These are phyloP conservation scores for Abscondita cerata DNA, from an alignment of 2,888 invertebrate species.

Conservation along the genomic window DNA sequence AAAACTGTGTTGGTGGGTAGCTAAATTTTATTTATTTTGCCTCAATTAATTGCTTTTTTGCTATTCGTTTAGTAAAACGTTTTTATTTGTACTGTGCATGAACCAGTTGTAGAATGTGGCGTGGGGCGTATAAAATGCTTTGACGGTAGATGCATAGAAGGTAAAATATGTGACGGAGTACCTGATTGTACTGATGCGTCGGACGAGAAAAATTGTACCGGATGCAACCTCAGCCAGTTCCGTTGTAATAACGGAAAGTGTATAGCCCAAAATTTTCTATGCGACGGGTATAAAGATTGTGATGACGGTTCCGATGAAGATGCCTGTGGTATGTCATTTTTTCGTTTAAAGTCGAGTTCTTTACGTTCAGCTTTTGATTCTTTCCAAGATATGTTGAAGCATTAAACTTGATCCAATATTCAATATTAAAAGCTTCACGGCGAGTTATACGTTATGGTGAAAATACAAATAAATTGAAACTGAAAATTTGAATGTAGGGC, in stretches of 20 bases:
- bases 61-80: background rate
- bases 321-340: conserved; percentile 61
- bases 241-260: conserved; percentile 65
- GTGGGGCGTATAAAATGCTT: conserved; percentile 34
- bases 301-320: conserved; percentile 69
- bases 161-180: conserved; percentile 64
- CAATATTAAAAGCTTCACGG: too few species aligned
- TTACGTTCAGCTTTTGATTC: too few species aligned
- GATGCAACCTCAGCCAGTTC: conserved; percentile 54
- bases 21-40: too few species aligned
- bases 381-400: too few species aligned
- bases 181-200: conserved; percentile 65
- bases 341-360: too few species aligned
- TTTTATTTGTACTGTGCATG: too few species aligned
- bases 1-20: conserved; percentile 55
- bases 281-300: conserved; percentile 69
- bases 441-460: too few species aligned
- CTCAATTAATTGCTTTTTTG: too few species aligned
- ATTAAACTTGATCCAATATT: too few species aligned
- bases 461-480: too few species aligned
- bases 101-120: conserved; percentile 24
- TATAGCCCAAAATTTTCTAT: conserved; percentile 63
- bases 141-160: conserved; percentile 51
- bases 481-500: too few species aligned
- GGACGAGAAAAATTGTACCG: conserved; percentile 60